These are phyloP conservation scores for Tribolium madens DNA, from an alignment of 1,140 invertebrate genomes.

Conservation along the genomic window DNA sequence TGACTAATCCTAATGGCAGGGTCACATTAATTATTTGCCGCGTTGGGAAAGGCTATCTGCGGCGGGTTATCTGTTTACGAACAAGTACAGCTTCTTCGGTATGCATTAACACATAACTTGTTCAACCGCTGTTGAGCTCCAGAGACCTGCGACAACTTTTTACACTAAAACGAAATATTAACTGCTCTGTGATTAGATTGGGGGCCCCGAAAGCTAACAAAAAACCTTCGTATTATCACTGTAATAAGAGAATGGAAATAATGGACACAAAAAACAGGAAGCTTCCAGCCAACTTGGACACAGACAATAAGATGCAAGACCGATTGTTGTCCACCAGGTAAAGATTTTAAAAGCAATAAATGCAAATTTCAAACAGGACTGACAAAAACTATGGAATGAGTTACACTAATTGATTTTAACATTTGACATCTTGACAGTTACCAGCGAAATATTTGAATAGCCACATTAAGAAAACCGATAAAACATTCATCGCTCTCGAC, in stretches of 20 bases:
- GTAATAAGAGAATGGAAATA: slow-evolving; percentile 28
- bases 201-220: neutral
- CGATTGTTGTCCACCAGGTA: too few species aligned
- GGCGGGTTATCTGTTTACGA: slow-evolving; percentile 40
- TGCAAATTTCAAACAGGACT: slow-evolving; percentile 32
- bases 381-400: neutral
- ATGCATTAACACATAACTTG: slow-evolving; percentile 35
- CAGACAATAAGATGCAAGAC: too few species aligned
- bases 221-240: slow-evolving; percentile 6
- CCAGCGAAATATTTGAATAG: slow-evolving; percentile 11
- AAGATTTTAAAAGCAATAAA: neutral
- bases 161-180: slow-evolving; percentile 32
- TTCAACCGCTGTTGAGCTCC: slow-evolving; percentile 4
- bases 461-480: slow-evolving; percentile 29
- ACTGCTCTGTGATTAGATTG: slow-evolving; percentile 29
- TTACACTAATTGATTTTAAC: slow-evolving; percentile 34
- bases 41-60: slow-evolving; percentile 40
- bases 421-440: slow-evolving; percentile 25
- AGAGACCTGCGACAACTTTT: slow-evolving; percentile 20
- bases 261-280: slow-evolving; percentile 17
- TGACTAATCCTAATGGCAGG: slow-evolving; percentile 28
- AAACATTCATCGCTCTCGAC: slow-evolving; percentile 24
- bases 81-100: slow-evolving; percentile 34
- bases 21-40: slow-evolving; percentile 35
- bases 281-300: neutral